phyloP scores from a whole-genome alignment of 2,888 invertebrate genomes.

The Brenthis hecate region DNA sequence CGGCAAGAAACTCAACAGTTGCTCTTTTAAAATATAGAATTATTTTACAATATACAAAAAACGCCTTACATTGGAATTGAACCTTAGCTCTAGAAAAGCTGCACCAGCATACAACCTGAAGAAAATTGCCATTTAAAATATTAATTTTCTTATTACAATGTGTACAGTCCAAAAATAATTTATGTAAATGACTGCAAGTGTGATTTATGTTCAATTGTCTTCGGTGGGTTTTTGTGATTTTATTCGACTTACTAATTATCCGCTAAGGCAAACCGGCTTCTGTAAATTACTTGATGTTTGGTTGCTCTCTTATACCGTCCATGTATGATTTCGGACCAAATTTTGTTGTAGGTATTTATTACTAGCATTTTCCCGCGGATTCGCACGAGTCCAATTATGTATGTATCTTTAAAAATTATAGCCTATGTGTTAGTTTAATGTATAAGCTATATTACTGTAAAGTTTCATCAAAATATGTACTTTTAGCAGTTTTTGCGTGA shows the following conservation, averaged over 20 bases:
- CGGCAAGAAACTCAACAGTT: no score
- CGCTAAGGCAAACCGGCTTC: slow-evolving; percentile 24
- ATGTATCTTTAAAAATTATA: no score
- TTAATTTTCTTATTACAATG: not conserved
- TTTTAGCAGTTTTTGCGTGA: no score
- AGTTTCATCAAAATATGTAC: no score
- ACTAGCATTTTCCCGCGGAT: not conserved
- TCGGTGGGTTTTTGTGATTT: slow-evolving; percentile 34
- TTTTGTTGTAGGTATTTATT: not conserved
- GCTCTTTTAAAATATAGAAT: no score
- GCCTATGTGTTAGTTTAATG: no score
- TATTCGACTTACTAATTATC: slow-evolving; percentile 34
- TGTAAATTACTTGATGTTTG: slow-evolving; percentile 23
- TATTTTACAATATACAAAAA: no score
- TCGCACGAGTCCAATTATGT: no score
- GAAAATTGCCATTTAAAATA: not conserved
- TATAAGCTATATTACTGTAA: no score
- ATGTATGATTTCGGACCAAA: not conserved
- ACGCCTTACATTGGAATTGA: no score
- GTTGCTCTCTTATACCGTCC: not conserved
- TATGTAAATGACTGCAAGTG: slow-evolving; percentile 43
- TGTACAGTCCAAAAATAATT: slow-evolving; percentile 36
- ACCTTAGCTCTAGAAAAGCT: no score
- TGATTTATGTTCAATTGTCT: slow-evolving; percentile 55
- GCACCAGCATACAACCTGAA: no score